A percentile compares a stretch with the other conserved stretches of the same genome.
Evolutionary conservation across 2,797 vertebrate genomes (phyloP).

Genomic region (Strix occidentalis): DNA sequence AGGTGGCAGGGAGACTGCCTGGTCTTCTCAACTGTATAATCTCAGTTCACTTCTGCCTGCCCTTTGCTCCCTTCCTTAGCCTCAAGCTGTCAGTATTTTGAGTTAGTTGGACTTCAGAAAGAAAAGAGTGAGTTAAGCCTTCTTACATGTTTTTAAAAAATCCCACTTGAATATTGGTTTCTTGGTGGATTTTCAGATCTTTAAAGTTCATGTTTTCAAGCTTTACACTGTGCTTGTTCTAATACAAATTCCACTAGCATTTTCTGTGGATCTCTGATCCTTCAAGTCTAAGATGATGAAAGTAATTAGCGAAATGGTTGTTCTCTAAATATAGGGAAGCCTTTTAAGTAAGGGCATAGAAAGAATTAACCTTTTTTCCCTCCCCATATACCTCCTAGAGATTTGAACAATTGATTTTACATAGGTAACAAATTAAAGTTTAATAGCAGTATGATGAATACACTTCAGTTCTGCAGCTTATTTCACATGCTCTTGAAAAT

Average conservation of each 20-base stretch:
- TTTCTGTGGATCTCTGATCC: background rate
- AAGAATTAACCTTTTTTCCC: background rate
- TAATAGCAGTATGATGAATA: background rate
- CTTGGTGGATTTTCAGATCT: background rate
- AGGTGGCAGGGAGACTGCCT: background rate
- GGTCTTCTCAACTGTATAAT: background rate
- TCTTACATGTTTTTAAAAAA: background rate
- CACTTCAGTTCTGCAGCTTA: background rate
- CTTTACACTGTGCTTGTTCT: background rate
- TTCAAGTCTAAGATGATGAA: background rate
- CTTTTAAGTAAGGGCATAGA: background rate
- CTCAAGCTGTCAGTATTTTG: background rate
- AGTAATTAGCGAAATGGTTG: background rate
- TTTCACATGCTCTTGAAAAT: background rate
- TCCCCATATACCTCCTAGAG: background rate
- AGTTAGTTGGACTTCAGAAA: background rate
- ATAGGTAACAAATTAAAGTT: background rate
- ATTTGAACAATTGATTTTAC: slow-evolving; percentile 20
- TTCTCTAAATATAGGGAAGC: background rate
- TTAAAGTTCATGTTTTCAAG: background rate
- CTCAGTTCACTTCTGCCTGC: background rate
- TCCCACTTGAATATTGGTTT: background rate
- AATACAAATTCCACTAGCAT: background rate
- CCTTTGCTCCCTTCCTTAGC: background rate
- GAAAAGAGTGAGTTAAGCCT: background rate